Base-by-base conservation (phyloP, 2,888 invertebrate genomes). In the Eupsilia transversa region DNA sequence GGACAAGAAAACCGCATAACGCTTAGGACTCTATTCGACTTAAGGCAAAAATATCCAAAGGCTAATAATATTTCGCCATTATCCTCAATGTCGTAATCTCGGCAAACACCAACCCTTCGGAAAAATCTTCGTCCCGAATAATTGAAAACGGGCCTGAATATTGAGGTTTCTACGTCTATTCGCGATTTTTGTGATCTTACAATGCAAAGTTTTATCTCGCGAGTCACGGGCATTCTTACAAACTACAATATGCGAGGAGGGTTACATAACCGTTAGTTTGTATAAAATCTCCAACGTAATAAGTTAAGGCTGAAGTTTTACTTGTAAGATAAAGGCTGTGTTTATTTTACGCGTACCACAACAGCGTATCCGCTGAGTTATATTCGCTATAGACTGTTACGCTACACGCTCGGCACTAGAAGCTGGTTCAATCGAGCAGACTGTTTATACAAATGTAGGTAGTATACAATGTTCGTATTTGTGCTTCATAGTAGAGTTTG, bases 241-340 rank as follows among this genome's bases (percentile, higher is more conserved):
- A 65, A 35, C 52, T 66, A 73, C 68, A 66, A 49, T 74, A 72
- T 74, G 66, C 63, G 72, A 63, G 41, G 14, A 33, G 20, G 38
- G 63, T 76, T 71, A 72, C 57, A 69, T 78, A 78, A 80, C 70
- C 72, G 69, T 76, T 74, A 72, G 74, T 76, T 72, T 66, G 69
- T 77, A 60, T 72, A 78, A 83, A 74, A 80, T 72, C 61, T 66
- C 3, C 54, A 14, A 54, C 60, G 67, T 69, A 73, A 71, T 69
- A 74, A 27, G 63, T 74, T 71, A 65, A 66, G 66, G 43, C 6
- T 65, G 33, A 83, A 83, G 74, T 80, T 86, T 80, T 74, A 66
- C 71, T 80, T 63, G 60, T 54, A 66, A 63, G 20, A 27, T 71
- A 61, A 65, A 14, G 74, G 17, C 12, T 5, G 41, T 23, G 52